Conservation (phyloP, 37 sponge, comb jelly and placozoan genomes). For the Halichondria panicea region DNA sequence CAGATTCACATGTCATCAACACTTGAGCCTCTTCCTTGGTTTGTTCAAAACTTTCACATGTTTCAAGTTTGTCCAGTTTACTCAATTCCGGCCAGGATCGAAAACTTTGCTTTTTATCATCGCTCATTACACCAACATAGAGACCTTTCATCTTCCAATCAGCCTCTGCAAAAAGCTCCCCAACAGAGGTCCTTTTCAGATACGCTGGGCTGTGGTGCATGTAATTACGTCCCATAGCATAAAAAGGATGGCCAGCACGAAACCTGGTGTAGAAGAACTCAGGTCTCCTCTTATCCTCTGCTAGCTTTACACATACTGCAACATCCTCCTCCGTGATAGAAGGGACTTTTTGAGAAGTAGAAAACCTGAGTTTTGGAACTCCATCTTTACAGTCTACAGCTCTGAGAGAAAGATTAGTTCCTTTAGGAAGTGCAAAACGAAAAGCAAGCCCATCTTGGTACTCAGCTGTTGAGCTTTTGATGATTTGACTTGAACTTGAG, state of each 20-base stretch:
- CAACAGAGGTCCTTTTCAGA: slow-evolving; percentile 25
- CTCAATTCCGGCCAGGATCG: slow-evolving; percentile 4
- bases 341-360: slow-evolving; percentile 7
- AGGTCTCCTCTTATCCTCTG: slow-evolving; percentile 10
- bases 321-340: slow-evolving; percentile 51
- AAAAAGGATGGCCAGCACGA: slow-evolving; percentile 31
- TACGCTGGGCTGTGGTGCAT: slow-evolving; percentile 14
- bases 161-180: slow-evolving; percentile 29
- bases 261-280: slow-evolving; percentile 26
- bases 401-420: neutral
- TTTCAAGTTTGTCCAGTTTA: slow-evolving; percentile 25
- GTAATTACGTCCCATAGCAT: slow-evolving; percentile 12
- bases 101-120: slow-evolving; percentile 15
- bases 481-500: too few relatives aligned
- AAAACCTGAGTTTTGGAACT: slow-evolving; percentile 26
- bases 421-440: neutral
- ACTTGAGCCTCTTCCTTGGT: neutral
- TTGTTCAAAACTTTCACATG: slow-evolving; percentile 6
- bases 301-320: slow-evolving; percentile 15
- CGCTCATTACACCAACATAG: slow-evolving; percentile 12
- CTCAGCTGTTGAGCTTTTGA: too few relatives aligned
- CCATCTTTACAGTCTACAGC: slow-evolving; percentile 15
- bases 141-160: slow-evolving; percentile 59
- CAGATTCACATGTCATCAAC: slow-evolving; percentile 25
- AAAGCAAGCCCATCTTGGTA: neutral